Evolutionary conservation across 2,888 invertebrate species (phyloP).

Genomic region (Omphaloscelis lunosa): DNA sequence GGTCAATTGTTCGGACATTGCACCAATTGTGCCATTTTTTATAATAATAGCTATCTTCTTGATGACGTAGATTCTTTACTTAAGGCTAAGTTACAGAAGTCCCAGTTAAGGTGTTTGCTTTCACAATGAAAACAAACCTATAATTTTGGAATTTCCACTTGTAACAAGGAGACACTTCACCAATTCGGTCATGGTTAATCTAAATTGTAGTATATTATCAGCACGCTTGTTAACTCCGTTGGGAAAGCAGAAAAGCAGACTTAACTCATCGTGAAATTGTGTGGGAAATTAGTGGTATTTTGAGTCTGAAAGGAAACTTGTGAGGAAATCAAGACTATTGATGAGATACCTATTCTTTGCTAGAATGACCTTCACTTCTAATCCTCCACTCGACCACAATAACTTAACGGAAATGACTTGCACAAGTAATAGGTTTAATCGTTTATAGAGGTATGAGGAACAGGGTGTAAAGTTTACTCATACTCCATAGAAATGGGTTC

Average conservation of each 20-base stretch:
- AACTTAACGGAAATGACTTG: no score
- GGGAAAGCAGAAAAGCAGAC: conserved; percentile 34
- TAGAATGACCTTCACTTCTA: no score
- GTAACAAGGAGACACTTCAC: conserved; percentile 6
- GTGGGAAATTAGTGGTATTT: conserved; percentile 14
- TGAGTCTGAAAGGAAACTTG: neutral
- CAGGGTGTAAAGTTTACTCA: no score
- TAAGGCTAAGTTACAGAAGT: neutral
- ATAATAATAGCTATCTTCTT: neutral
- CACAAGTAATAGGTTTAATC: no score
- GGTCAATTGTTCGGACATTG: neutral
- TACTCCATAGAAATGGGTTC: no score
- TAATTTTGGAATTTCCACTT: conserved; percentile 11
- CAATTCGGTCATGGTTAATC: conserved; percentile 30
- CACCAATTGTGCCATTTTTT: no score
- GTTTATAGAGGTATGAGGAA: no score
- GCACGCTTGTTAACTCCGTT: conserved; percentile 36
- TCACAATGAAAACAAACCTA: neutral
- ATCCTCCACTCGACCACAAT: no score
- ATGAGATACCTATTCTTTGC: no score
- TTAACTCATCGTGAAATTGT: conserved; percentile 9
- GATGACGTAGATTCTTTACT: neutral
- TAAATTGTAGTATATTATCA: conserved; percentile 53
- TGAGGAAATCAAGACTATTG: neutral
- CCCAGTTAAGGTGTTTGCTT: neutral